Base-by-base conservation (phyloP, 2,888 invertebrate genomes). In the Microplitis manilae region DNA sequence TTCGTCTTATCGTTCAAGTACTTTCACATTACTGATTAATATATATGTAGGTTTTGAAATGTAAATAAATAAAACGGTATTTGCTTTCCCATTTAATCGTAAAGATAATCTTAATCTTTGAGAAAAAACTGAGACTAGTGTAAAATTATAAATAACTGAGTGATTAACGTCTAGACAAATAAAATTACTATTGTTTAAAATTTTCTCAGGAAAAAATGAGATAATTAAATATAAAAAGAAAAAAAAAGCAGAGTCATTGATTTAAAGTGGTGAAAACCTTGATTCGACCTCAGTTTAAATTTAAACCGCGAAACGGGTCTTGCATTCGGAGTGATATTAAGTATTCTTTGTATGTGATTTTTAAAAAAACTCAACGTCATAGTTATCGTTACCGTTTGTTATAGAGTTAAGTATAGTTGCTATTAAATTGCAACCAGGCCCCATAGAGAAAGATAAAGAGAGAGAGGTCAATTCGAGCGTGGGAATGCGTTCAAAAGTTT, bases 391-490 rank as follows among this genome's bases (percentile, higher is more conserved):
- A 50, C 65, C 50, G 30, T 65, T 50, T 65, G 62, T 13, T 62
- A 62, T 9, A 7, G 50, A 50, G 50, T 13, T 50, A 13, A 13
- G 50, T 50, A 8, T 30, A 30, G 20, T 65, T 65, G 64, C 68
- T 73, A 64, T 77, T 73, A 61, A 77, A 77, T 77, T 38, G 73
- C 50, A 73, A 73, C 38, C 50, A 68, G 68, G 67, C 67, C 61
- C 72, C 50, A 50, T 13, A 13, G 50, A 50, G 13, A 50, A 50
- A 50, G 50, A 50, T 13, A 50, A 50, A 50, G 50, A 50, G 50
- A 68, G 40, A 68, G 73, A 72, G 77, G 73, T 77, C 72, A 77
- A 41, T 62, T 59, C 39, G 68, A 77, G 77, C 77, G 77, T 77
- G 77, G 77, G 77, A 77, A 77, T 77, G 77, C 68, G 73, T 67